Conservation (phyloP, 2,113 vertebrate species). For the Tapirus terrestris region DNA sequence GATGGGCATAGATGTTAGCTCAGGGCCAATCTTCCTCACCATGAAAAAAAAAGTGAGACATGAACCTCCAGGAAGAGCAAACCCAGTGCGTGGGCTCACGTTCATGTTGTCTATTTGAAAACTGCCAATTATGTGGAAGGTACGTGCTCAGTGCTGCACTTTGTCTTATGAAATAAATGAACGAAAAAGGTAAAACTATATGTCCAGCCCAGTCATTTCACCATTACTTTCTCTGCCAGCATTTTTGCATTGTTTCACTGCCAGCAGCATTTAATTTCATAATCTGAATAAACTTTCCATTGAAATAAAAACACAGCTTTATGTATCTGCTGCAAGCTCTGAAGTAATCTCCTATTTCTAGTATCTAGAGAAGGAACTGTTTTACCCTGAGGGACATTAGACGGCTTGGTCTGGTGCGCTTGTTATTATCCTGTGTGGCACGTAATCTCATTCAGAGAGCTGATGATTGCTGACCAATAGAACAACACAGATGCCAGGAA, state of each 20-base stretch:
- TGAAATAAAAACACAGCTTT: neutral
- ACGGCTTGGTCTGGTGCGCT: neutral
- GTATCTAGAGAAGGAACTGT: neutral
- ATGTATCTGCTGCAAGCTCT: neutral
- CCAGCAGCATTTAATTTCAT: neutral
- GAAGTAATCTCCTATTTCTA: neutral
- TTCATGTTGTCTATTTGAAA: neutral
- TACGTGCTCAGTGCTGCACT: fast-evolving
- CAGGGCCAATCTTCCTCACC: no score
- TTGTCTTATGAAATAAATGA: neutral
- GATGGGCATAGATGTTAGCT: no score
- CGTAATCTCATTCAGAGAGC: neutral
- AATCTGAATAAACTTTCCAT: neutral
- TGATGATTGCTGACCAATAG: neutral
- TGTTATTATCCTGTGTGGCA: neutral
- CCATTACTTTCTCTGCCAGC: neutral
- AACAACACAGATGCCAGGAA: neutral
- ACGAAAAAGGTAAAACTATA: neutral
- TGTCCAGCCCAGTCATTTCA: neutral
- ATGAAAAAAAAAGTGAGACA: neutral
- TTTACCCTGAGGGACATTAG: neutral
- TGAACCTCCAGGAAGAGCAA: neutral
- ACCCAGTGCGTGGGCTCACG: fast-evolving
- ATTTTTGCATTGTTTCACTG: neutral
- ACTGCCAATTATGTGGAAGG: no score